Conservation (phyloP, 2,797 vertebrate genomes). For the Hypotaenidia philippensis region DNA sequence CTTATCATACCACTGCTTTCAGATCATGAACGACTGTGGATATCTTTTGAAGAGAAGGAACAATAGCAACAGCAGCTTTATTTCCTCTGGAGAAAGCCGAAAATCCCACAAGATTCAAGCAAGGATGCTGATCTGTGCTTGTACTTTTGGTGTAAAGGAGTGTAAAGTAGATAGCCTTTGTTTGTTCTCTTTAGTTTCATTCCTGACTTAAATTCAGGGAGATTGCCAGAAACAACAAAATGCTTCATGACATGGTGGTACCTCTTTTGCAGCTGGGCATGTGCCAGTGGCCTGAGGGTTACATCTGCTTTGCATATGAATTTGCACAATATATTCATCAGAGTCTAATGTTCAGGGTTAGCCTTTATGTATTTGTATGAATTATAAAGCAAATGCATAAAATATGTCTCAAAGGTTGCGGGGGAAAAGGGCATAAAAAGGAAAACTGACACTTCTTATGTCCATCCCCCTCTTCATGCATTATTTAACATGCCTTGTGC, state of each 20-base stretch:
- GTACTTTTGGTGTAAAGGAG: background rate
- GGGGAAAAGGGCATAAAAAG: slow-evolving; percentile 27
- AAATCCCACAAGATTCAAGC: background rate
- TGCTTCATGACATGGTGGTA: background rate
- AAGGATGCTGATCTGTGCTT: background rate
- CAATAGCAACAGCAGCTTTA: background rate
- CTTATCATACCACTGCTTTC: background rate
- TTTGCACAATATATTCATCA: slow-evolving; percentile 27
- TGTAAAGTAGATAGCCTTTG: background rate
- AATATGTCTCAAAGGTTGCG: slow-evolving; percentile 44
- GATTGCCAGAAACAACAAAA: slow-evolving; percentile 7
- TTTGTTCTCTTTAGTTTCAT: background rate
- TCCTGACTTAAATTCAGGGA: slow-evolving; percentile 1
- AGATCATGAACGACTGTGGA: background rate
- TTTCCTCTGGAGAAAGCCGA: background rate
- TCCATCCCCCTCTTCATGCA: slow-evolving; percentile 49
- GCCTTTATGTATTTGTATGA: slow-evolving; percentile 31
- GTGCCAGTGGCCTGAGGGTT: slow-evolving; percentile 34
- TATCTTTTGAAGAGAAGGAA: background rate
- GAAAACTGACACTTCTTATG: slow-evolving; percentile 43
- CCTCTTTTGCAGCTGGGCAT: slow-evolving; percentile 1
- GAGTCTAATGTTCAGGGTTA: slow-evolving; percentile 3
- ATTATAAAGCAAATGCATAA: slow-evolving; percentile 48
- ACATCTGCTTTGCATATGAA: slow-evolving; percentile 47
- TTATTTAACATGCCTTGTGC: slow-evolving; percentile 41